These are phyloP conservation scores for Pasiphila rectangulata DNA, from an alignment of 2,888 invertebrate genomes.

Conservation along the genomic window DNA sequence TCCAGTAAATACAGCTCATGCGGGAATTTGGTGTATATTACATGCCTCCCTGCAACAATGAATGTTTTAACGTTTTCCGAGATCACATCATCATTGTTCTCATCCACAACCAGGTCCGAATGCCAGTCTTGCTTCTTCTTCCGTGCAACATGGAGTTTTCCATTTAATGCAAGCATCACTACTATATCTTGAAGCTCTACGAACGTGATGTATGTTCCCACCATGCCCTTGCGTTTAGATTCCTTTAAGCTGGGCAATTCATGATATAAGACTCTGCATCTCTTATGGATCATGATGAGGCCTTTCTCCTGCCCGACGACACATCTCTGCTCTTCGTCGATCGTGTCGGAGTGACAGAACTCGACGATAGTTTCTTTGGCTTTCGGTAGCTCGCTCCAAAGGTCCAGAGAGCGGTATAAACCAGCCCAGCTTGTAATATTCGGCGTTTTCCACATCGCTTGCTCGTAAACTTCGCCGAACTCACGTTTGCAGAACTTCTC, in stretches of 20 bases:
- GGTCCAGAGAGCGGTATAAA: slow-evolving; percentile 54
- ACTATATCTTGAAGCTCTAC: slow-evolving; percentile 26
- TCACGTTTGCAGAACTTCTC: slow-evolving; percentile 45
- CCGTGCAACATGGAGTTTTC: slow-evolving; percentile 13
- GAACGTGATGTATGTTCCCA: slow-evolving; percentile 48
- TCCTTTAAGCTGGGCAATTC: slow-evolving; percentile 46
- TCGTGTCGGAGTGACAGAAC: slow-evolving; percentile 40
- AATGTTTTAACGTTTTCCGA: slow-evolving; percentile 6
- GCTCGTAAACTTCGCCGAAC: slow-evolving; percentile 39
- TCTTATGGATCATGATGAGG: slow-evolving; percentile 48
- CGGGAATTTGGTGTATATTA: slow-evolving; percentile 5
- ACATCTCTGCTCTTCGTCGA: slow-evolving; percentile 48
- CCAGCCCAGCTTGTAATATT: slow-evolving; percentile 47
- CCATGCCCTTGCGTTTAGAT: slow-evolving; percentile 35
- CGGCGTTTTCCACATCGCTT: slow-evolving; percentile 44
- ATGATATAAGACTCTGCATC: slow-evolving; percentile 49
- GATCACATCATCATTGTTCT: background rate
- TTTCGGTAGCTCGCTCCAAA: slow-evolving; percentile 50
- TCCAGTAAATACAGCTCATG: slow-evolving; percentile 2
- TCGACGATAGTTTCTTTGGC: slow-evolving; percentile 54
- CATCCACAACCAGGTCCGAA: slow-evolving; percentile 3
- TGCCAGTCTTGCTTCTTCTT: slow-evolving; percentile 5
- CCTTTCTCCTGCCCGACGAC: slow-evolving; percentile 50
- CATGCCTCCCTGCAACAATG: slow-evolving; percentile 9
- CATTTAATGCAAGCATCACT: slow-evolving; percentile 7